Base-by-base conservation (phyloP, 1,140 invertebrate genomes). In the Drosophila paulistorum region DNA sequence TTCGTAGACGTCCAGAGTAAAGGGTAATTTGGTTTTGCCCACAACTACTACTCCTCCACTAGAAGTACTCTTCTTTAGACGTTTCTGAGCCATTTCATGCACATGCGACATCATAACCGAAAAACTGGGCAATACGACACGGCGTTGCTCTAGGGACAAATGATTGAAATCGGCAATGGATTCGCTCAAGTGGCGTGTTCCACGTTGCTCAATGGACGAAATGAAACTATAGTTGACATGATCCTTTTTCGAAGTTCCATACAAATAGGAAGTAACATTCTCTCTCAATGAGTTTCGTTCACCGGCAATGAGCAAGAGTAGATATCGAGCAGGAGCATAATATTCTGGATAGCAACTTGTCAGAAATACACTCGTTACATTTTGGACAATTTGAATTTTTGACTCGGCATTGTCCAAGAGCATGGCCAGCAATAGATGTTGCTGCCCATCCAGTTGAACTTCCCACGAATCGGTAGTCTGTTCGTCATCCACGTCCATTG, bases 291-390 rank as follows among this genome's bases (percentile, higher is more conserved):
- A 92, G 59, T 91, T 91, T 0, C 92, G 94, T 90, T 98, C 97
- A 39, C 96, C 97, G 79, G 95, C 95, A 10, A 97, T 96, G 23
- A 98, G 90, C n/a, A 98, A 92, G 39, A 98, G 92, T 13, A 98
- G 93, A 90, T 96, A 98, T 77, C 97, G 93, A 1, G 97, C 96
- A 2, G 96, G 95, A 2, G 96, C 94, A 91, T 98, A 96, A 80
- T 96, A 94, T 33, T 94, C 93, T 4, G 96, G 95, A 92, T 98
- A 98, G 55, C 98, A 95, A 14, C 94, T 95, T 2, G 95, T 95
- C 1, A 96, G 94, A 92, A 97, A 98, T 69, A 97, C 94, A 68
- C 97, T 96, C 23, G 96, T 96, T 17, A 97, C 95, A 89, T 96
- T 96, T 71, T 97, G 93, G 3, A 96, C 95, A 92, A 96, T 96